phyloP scores from a whole-genome alignment of 2,113 vertebrate genomes.

The Lagopus leucura region DNA sequence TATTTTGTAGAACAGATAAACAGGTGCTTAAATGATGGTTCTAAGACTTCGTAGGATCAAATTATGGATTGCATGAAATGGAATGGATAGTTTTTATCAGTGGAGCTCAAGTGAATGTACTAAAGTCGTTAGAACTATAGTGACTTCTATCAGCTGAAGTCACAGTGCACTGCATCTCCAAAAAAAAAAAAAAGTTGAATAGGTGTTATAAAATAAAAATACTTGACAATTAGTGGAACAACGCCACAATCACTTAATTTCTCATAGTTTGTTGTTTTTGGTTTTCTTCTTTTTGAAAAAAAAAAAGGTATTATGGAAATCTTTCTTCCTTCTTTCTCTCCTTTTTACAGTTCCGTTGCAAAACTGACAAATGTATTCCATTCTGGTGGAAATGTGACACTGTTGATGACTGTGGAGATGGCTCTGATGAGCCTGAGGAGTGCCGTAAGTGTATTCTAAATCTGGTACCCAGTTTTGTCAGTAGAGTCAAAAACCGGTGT shows the following conservation, averaged over 20 bases:
- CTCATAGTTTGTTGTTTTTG: background rate
- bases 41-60: background rate
- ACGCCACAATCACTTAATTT: background rate
- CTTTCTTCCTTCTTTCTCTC: background rate
- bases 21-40: background rate
- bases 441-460: slow-evolving; percentile 87
- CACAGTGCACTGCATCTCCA: background rate
- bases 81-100: background rate
- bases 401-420: slow-evolving; percentile 96
- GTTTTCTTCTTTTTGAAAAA: background rate
- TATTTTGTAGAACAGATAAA: background rate
- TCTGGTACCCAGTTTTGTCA: rapidly evolving
- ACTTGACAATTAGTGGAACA: background rate
- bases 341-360: slow-evolving; percentile 90
- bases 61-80: background rate
- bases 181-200: background rate
- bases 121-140: background rate
- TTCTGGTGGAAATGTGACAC: slow-evolving; percentile 99
- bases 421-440: slow-evolving; percentile 94
- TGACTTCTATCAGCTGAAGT: background rate
- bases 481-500: background rate
- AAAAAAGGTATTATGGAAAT: background rate
- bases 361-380: slow-evolving; percentile 97
- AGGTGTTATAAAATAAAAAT: background rate
- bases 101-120: background rate